These are phyloP conservation scores for Hemaris fuciformis DNA, from an alignment of 2,888 invertebrate species.

Conservation along the genomic window DNA sequence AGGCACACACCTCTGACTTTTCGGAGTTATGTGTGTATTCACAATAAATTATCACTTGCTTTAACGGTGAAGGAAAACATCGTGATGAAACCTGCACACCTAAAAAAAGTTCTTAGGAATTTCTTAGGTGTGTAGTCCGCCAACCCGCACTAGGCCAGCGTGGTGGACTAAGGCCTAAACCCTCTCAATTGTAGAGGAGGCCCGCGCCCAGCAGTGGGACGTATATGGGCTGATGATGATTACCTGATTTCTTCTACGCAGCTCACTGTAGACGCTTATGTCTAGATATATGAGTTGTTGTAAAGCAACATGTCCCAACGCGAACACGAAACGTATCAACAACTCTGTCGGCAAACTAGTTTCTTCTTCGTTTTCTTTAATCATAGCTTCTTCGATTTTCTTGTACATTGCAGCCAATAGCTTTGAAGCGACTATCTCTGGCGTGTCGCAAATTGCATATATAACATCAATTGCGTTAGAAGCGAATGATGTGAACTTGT, in stretches of 20 bases:
- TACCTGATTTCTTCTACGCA: conserved; percentile 79
- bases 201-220: too few relatives aligned
- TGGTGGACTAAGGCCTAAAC: too few relatives aligned
- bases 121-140: too few relatives aligned
- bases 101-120: too few relatives aligned
- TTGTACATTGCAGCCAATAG: conserved; percentile 73
- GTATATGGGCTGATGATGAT: too few relatives aligned
- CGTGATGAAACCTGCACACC: too few relatives aligned
- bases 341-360: conserved; percentile 59
- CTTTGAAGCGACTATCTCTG: conserved; percentile 76
- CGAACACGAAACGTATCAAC: conserved; percentile 77
- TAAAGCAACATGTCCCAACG: conserved; percentile 89
- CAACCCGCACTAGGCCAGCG: too few relatives aligned
- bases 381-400: conserved; percentile 63
- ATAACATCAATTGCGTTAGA: conserved; percentile 77
- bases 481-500: conserved; percentile 77
- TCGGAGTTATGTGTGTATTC: too few relatives aligned
- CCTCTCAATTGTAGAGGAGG: too few relatives aligned
- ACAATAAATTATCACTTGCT: too few relatives aligned
- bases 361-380: conserved; percentile 61
- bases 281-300: conserved; percentile 92
- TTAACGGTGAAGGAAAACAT: too few relatives aligned
- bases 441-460: conserved; percentile 81
- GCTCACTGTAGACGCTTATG: conserved; percentile 90
- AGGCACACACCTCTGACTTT: too few relatives aligned